Evolutionary conservation across 2,888 invertebrate genomes (phyloP), one percentile per base, ranked within the genome.

Genomic region (Euzetes globulus): DNA sequence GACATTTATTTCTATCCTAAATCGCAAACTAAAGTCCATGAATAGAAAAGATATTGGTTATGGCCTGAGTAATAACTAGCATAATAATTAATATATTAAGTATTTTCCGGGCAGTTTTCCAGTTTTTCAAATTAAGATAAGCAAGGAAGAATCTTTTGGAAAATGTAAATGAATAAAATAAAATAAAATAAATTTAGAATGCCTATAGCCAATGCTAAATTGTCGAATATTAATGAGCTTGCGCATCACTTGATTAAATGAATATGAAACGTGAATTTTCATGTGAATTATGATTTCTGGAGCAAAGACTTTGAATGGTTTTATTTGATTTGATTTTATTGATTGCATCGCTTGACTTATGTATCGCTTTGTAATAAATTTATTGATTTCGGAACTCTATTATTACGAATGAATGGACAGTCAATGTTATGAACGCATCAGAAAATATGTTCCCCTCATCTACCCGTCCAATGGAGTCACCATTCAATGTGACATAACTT

Each of bases 351-450:
- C 17, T 58, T 58, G 58, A 58, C 29, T 58, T 27, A 29, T 58
- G 58, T 58, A 58, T 58, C 11, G 27, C 15, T 58, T 58, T 58
- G 58, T 27, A 27, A 58, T 58, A 58, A 58, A 58, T 58, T 17
- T 58, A 58, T 58, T 58, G 58, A 58, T 58, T 58, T 29, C 58
- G 58, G 27, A 58, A 58, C 58, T 58, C 5, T 58, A 58, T 58
- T 58, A 58, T 58, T 58, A 27, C 58, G 58, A 58, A 27, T 29
- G 58, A 58, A 27, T 15, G 58, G 58, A 58, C 27, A 27, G n/a
- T 11, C 11, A 58, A 58, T 22, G 27, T 17, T 9, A 22, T 55
- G 55, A 55, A 58, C 58, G 58, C 58, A 58, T 58, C 58, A 27
- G 17, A 58, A 15, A 27, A 27, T 50, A 7, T n/a, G 50, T 19